Evolutionary conservation across 37 sponge, comb jelly and placozoan species (phyloP), one percentile per base, ranked within the genome.

Genomic region (Chondrilla cf. caribensis): DNA sequence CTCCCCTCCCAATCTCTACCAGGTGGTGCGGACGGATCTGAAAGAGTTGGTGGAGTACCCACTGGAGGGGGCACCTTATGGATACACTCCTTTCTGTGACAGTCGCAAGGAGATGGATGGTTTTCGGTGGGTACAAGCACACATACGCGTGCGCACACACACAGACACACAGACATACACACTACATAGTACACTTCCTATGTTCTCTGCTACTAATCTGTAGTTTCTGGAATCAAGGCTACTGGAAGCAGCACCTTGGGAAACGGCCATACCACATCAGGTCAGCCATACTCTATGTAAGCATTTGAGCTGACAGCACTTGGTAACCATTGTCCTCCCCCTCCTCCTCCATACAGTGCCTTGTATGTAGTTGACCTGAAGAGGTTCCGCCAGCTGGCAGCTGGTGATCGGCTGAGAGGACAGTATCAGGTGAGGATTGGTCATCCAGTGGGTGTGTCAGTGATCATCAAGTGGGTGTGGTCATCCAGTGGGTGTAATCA

Each of bases 21-120:
- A 97, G 96, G 90, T 95, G 62, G 96, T 97, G 24, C 70, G 96
- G 41, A 60, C 94, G 38, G 98, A 97, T 71, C 44, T 97, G 90
- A 89, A 89, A 64, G 96, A 95, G 80, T 79, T 97, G 51, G 68
- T 95, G 1, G 94, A 95, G 24, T 60, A 93, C 22, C 91, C 95
- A n/a, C 67, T 97, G 55, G 81, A 89, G 28, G 93, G 94, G 44
- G 96, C 98, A 42, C 98, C 98, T 0, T 97, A 97, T 87, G 98
- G 83, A 1, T 97, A 97, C 86, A 97, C 98, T 55, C 98, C 98
- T 39, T 95, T 97, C 88, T 97, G 98, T 76, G 88, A 95, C 60
- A 82, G 82, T 57, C 60, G 98, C 18, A 70, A 82, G 21, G 98
- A 97, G 51, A 97, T 97, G 98, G 90, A 93, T 41, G 98, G 98